These are phyloP conservation scores for Amphiura filiformis DNA, from an alignment of 35 echinoderm and acorn worm genomes.

Conservation along the genomic window DNA sequence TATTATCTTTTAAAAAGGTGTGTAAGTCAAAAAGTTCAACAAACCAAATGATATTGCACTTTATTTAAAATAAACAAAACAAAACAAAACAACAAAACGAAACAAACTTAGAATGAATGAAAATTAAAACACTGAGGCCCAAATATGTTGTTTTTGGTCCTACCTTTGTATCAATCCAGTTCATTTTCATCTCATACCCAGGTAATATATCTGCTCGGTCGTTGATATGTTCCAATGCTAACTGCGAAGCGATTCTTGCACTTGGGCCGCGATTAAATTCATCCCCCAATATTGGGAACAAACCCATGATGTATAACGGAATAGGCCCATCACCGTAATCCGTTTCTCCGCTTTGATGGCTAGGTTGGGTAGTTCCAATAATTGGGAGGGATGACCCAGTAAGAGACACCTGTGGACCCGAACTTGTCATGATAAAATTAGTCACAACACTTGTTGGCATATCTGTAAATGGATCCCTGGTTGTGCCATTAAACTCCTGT, in stretches of 20 bases:
- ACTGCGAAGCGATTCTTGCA: conserved; percentile 54
- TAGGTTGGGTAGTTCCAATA: background rate
- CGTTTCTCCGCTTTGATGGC: background rate
- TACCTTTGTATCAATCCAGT: conserved; percentile 64
- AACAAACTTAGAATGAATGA: no score
- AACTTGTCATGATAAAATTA: background rate
- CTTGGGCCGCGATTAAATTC: conserved; percentile 29
- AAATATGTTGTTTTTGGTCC: no score
- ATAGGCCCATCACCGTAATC: background rate
- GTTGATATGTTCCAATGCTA: conserved; percentile 76
- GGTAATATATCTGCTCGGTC: conserved; percentile 61
- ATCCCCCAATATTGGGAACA: conserved; percentile 43
- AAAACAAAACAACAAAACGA: no score
- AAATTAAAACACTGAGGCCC: no score
- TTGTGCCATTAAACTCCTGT: background rate
- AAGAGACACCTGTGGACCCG: background rate
- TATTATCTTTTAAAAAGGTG: no score
- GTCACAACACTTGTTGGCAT: background rate
- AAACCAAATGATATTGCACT: no score
- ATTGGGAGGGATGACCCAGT: background rate
- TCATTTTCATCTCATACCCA: conserved; percentile 59
- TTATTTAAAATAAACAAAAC: no score
- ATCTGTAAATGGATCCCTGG: background rate
- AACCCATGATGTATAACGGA: conserved; percentile 33
- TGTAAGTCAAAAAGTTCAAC: no score